Conservation (phyloP, 1,140 invertebrate genomes). For the Dendroctonus ponderosae region DNA sequence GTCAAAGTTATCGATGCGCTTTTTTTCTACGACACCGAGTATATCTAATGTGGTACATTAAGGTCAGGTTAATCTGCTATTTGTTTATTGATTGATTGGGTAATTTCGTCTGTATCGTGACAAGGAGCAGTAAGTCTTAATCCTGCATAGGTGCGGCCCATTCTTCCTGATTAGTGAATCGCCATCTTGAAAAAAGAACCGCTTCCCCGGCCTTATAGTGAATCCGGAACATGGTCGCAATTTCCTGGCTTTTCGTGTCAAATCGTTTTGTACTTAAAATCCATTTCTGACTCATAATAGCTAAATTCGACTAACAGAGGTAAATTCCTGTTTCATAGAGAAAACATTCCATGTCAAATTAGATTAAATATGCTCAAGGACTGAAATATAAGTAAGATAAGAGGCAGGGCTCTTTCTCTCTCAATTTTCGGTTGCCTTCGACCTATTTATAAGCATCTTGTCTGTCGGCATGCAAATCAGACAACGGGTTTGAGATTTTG, state of each 20-base stretch:
- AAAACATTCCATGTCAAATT: no score
- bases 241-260: constrained; percentile 48
- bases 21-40: constrained; percentile 23
- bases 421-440: constrained; percentile 43
- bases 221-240: constrained; percentile 43
- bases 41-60: constrained; percentile 17
- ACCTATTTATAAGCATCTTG: constrained; percentile 52
- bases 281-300: neutral
- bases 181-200: constrained; percentile 47
- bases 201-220: constrained; percentile 39
- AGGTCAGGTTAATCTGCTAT: constrained; percentile 28
- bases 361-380: no score
- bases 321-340: no score
- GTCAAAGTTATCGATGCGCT: constrained; percentile 20
- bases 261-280: constrained; percentile 19
- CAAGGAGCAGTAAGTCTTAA: constrained; percentile 47
- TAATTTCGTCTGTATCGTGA: constrained; percentile 45
- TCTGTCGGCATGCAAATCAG: constrained; percentile 52
- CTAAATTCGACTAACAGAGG: neutral
- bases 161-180: constrained; percentile 49
- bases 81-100: constrained; percentile 41
- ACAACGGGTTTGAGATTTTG: constrained; percentile 48
- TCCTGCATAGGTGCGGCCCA: constrained; percentile 44
- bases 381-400: no score
- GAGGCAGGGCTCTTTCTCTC: neutral